Evolutionary conservation across 53 echinoderm and acorn worm genomes (phyloP).

Genomic region (Apostichopus leukothele): DNA sequence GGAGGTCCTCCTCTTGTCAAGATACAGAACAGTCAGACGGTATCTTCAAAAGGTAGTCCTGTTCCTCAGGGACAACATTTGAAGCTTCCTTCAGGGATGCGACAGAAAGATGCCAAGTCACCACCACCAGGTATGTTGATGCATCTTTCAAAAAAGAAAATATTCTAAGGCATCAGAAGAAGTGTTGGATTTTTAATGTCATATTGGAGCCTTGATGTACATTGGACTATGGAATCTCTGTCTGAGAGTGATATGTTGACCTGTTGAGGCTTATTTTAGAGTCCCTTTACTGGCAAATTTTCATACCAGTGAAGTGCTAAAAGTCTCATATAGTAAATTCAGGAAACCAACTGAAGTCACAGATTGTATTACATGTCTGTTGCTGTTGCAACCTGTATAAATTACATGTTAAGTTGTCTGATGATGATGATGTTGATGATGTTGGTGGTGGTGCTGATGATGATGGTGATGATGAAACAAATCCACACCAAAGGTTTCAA

Average conservation of each 20-base stretch:
- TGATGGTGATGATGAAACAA: too few relatives aligned
- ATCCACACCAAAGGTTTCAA: too few relatives aligned
- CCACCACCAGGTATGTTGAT: background rate
- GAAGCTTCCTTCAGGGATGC: background rate
- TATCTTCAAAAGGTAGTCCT: conserved; percentile 12
- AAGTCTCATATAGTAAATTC: conserved; percentile 6
- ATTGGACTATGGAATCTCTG: too few relatives aligned
- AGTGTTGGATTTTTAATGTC: too few relatives aligned
- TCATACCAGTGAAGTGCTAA: conserved; percentile 6
- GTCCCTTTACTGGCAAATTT: conserved; percentile 18
- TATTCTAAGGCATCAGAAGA: too few relatives aligned
- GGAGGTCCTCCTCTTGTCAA: background rate
- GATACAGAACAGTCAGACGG: background rate
- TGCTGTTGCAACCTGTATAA: conserved; percentile 22
- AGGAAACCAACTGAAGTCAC: background rate
- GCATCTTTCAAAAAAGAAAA: too few relatives aligned
- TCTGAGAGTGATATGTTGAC: too few relatives aligned
- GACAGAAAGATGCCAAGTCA: conserved; percentile 18
- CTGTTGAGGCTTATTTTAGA: conserved; percentile 29
- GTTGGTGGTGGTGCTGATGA: too few relatives aligned
- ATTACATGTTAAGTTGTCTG: too few relatives aligned
- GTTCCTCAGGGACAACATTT: conserved; percentile 30
- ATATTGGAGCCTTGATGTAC: too few relatives aligned
- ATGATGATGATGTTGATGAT: too few relatives aligned
- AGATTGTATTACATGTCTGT: background rate